Conservation (phyloP, 2,113 vertebrate genomes). For the Ammodytes dubius region DNA sequence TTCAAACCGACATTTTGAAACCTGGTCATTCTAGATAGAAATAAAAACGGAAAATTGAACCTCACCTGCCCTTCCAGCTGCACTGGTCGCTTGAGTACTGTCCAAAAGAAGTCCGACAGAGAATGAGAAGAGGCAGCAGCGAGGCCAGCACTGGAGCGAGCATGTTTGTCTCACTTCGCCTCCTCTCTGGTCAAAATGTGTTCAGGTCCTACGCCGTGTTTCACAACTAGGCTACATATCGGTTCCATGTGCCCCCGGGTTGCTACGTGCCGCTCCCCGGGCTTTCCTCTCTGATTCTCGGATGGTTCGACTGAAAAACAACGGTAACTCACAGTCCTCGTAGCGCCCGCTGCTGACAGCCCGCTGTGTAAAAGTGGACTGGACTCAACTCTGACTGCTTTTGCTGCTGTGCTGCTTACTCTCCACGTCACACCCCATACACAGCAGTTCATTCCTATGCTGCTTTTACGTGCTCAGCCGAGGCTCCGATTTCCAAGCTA, state of each 20-base stretch:
- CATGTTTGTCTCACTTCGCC: slow-evolving; percentile 82
- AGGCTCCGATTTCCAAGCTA: background rate
- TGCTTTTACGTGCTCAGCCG: slow-evolving; percentile 38
- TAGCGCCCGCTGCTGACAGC: background rate
- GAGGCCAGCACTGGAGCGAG: slow-evolving; percentile 80
- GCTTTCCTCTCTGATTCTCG: background rate
- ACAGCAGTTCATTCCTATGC: slow-evolving; percentile 30
- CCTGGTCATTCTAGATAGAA: background rate
- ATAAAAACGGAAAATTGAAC: background rate
- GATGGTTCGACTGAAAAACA: background rate
- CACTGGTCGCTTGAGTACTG: slow-evolving; percentile 98
- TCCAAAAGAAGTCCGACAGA: slow-evolving; percentile 84
- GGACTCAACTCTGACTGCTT: slow-evolving; percentile 11
- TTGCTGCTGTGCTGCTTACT: slow-evolving; percentile 47
- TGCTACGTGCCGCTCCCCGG: slow-evolving; percentile 17
- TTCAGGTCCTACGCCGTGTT: slow-evolving; percentile 57
- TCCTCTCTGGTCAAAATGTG: slow-evolving; percentile 64
- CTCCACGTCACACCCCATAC: slow-evolving; percentile 64
- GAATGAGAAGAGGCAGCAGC: slow-evolving; percentile 81
- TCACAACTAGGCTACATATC: slow-evolving; percentile 69
- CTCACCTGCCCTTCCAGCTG: slow-evolving; percentile 98
- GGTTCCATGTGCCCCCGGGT: slow-evolving; percentile 68
- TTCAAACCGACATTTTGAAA: too few species aligned
- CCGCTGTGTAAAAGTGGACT: slow-evolving; percentile 6
- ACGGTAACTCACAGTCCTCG: background rate